Evolutionary conservation across 2,113 vertebrate species (phyloP), one percentile per base, ranked within the genome.

Genomic region (Eira barbara): DNA sequence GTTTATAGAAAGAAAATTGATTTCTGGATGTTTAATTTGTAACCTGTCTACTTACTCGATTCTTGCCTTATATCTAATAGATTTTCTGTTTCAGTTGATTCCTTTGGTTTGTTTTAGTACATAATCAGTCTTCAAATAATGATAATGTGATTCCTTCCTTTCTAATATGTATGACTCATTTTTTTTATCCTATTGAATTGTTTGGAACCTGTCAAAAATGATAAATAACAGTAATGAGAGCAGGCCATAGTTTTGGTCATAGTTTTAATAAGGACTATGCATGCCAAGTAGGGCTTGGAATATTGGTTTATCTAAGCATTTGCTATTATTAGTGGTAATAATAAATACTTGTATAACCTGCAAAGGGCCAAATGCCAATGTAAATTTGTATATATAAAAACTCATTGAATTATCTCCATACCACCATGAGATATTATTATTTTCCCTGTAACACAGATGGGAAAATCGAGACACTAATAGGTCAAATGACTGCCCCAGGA

Each of bases 1-100:
- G 45, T 81, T 94, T 89, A 96, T 89, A 90, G 67, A 94, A 96
- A 96, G 87, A 93, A 96, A 97, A 96, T 98, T 92, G 97, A 97
- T 97, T 98, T 98, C 88, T 87, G 14, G 80, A 83, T 92, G 78
- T 97, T 98, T 97, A 96, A 97, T 97, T 97, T 98, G 92, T 97
- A 88, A 65, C 57, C 69, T 98, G 79, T 96, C 96, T 95, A 3
- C 63, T 97, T 88, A 84, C 34, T 87, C 80, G 27, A 34, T 65
- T 81, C 49, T 90, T 96, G 80, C 39, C 78, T 94, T 95, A 23
- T 87, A 67, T 87, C 87, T 91, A 96, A 97, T 97, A 76, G 79
- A 96, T 92, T 94, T 90, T 92, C 86, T 90, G 74, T 87, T 98
- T 88, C 17, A 57, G 29, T 94, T 96, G 73, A 82, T 90, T 94